phyloP scores from a whole-genome alignment of 1,140 invertebrate genomes.

The Teleopsis dalmanni region DNA sequence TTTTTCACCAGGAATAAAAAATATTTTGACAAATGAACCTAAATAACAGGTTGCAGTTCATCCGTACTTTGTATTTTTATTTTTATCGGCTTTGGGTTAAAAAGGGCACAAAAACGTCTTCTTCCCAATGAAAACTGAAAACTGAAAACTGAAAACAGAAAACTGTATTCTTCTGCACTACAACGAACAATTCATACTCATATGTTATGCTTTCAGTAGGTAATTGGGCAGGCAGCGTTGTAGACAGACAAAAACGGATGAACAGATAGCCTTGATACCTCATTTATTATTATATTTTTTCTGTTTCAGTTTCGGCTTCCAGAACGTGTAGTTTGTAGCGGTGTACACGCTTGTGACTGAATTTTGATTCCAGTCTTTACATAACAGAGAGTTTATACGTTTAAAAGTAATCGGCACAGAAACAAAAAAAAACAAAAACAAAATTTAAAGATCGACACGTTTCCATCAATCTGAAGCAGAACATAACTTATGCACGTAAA shows the following conservation, averaged over 20 bases:
- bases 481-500: too few species aligned
- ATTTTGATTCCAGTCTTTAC: too few species aligned
- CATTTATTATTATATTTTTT: constrained; percentile 33
- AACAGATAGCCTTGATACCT: constrained; percentile 42
- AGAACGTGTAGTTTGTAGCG: constrained; percentile 4
- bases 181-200: not conserved
- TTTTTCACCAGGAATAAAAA: too few species aligned
- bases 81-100: not conserved
- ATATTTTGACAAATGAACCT: constrained; percentile 45
- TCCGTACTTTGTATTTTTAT: not conserved
- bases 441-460: constrained; percentile 22
- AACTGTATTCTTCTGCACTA: constrained; percentile 13
- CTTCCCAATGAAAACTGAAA: constrained; percentile 6
- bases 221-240: too few species aligned
- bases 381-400: too few species aligned
- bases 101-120: constrained; percentile 2
- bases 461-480: constrained; percentile 17
- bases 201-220: too few species aligned
- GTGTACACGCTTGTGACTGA: too few species aligned
- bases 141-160: too few species aligned
- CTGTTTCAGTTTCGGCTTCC: not conserved
- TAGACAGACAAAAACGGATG: constrained; percentile 28
- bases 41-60: constrained; percentile 43
- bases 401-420: too few species aligned
- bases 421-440: constrained; percentile 41